phyloP scores from a whole-genome alignment of 2,888 invertebrate species.

The Polyploca ridens region DNA sequence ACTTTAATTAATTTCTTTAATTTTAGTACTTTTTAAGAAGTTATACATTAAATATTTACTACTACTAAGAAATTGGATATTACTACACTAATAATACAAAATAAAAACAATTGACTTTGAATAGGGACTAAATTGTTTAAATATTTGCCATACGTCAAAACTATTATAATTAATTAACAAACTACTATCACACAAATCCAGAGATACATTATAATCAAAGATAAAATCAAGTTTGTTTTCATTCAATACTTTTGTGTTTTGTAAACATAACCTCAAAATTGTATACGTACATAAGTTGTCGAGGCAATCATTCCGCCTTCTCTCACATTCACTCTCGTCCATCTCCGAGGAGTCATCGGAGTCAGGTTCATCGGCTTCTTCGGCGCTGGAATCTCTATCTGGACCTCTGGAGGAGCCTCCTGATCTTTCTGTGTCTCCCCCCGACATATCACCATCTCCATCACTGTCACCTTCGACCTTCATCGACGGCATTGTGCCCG shows the following conservation, averaged over 20 bases:
- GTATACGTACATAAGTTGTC: conserved; percentile 87
- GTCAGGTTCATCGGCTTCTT: conserved; percentile 91
- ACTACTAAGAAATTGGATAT: no score
- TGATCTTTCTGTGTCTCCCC: conserved; percentile 88
- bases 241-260: conserved; percentile 55
- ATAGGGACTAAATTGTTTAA: no score
- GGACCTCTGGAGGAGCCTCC: conserved; percentile 88
- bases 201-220: conserved; percentile 15
- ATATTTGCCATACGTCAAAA: background rate
- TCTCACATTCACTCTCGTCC: conserved; percentile 96
- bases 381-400: conserved; percentile 89
- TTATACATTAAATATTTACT: no score
- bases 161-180: background rate
- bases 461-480: conserved; percentile 87
- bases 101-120: no score
- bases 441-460: conserved; percentile 87
- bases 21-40: background rate
- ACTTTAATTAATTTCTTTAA: background rate
- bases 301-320: conserved; percentile 91
- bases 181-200: background rate
- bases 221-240: conserved; percentile 26
- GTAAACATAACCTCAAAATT: conserved; percentile 81
- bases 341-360: conserved; percentile 95
- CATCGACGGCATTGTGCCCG: conserved; percentile 86
- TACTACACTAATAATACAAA: no score